Conservation (phyloP, 2,888 invertebrate species). For the Petrophora chlorosata region DNA sequence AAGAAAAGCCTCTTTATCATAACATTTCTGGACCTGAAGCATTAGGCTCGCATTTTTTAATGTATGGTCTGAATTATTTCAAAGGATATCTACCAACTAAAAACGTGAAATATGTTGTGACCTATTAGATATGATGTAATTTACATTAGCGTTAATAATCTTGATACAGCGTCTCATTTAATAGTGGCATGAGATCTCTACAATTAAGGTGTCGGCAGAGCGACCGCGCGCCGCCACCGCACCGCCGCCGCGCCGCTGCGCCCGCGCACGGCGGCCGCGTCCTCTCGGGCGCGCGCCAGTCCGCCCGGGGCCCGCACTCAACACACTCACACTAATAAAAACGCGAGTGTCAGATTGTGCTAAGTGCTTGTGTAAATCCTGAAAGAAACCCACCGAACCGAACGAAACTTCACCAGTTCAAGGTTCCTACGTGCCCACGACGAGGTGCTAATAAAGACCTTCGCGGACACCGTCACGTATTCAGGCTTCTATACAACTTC, state of each 20-base stretch:
- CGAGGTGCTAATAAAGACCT: conserved; percentile 69
- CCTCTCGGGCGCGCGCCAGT: conserved; percentile 56
- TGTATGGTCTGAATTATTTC: neutral
- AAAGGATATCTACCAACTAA: no score
- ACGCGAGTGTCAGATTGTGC: conserved; percentile 32
- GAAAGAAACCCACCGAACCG: conserved; percentile 44
- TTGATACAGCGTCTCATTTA: conserved; percentile 46
- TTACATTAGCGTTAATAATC: conserved; percentile 52
- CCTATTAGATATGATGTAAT: conserved; percentile 10
- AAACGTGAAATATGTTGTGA: conserved; percentile 6
- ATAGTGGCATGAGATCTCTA: conserved; percentile 47
- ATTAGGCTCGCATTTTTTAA: neutral
- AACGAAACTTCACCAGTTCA: conserved; percentile 53
- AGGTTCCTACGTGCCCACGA: conserved; percentile 67
- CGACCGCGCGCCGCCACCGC: conserved; percentile 41
- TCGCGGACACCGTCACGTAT: conserved; percentile 69
- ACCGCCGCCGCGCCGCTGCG: conserved; percentile 22
- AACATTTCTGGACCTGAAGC: no score
- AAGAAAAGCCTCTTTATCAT: no score
- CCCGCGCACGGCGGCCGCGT: conserved; percentile 43
- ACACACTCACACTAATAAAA: conserved; percentile 43
- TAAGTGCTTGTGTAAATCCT: conserved; percentile 60
- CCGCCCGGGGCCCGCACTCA: conserved; percentile 51
- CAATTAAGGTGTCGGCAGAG: conserved; percentile 63
- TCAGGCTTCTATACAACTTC: conserved; percentile 31